Base-by-base conservation (phyloP, 1,140 invertebrate genomes). In the Diplogasteroides magnus region DNA sequence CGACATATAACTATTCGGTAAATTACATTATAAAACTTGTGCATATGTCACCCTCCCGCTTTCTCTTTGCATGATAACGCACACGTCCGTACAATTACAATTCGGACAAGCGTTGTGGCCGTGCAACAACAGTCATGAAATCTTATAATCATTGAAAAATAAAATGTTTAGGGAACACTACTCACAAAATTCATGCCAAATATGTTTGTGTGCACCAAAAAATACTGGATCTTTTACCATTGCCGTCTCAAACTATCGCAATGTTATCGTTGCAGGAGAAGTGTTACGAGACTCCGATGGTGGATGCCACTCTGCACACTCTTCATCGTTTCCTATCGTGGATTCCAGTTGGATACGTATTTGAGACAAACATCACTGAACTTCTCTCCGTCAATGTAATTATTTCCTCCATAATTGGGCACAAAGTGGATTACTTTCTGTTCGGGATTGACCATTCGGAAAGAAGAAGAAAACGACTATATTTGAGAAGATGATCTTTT, bases 291-390 rank as follows among this genome's bases (percentile, higher is more conserved):
- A 82, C 69, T 83, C 84, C 29, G 80, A 78, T 86, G 25, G 84
- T 87, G 55, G 84, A 84, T 26, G 79, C 93, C 15, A 98, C 96
- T 2, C 86, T 99, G 67, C 93, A 97, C 82, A 99, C 97, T 26
- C 86, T 99, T 61, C 86, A 98, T 61, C 88, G 93, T 84, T 99
- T 99, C 87, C 87, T 99, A 25, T 98, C 97, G 83, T 99, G 97
- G 97, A 98, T 99, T 83, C 97, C 97, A 25, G 86, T 99, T 61
- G 96, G 96, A 15, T 99, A 98, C 83, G 97, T 98, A 82, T 99
- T 98, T 87, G 95, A 99, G 87, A 98, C 96, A 67, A 93, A 97
- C 84, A 86, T 98, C 19, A 96, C 98, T 75, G 90, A 89, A 74
- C 95, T 93, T 58, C 87, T 99, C 61, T 93, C 96, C 81, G 93